phyloP scores from a whole-genome alignment of 2,888 invertebrate genomes.

The Lysandra coridon region DNA sequence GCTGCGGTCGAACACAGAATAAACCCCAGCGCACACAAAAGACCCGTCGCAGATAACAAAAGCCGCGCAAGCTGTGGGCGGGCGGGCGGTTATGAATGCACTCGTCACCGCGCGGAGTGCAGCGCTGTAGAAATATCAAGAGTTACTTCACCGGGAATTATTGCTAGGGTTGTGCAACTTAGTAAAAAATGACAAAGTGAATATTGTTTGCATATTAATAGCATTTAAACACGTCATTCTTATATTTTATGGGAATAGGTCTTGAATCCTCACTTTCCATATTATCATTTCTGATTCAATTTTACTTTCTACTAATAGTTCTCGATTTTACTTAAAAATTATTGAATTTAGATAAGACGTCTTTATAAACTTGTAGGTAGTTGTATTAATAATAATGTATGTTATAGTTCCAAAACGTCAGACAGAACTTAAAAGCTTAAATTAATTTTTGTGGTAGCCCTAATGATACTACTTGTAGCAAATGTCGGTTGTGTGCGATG shows the following conservation, averaged over 20 bases:
- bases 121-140: constrained; percentile 29
- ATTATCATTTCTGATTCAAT: too few species aligned
- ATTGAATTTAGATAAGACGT: too few species aligned
- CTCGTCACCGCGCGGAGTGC: constrained; percentile 26
- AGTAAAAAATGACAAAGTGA: neutral
- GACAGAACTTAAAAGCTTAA: neutral
- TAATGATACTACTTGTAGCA: constrained; percentile 26
- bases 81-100: constrained; percentile 28
- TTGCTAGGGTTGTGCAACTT: constrained; percentile 18
- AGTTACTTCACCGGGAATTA: constrained; percentile 31
- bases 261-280: too few species aligned
- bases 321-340: too few species aligned
- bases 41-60: constrained; percentile 22
- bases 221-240: too few species aligned
- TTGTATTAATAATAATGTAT: too few species aligned
- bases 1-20: neutral
- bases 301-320: too few species aligned
- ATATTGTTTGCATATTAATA: too few species aligned
- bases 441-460: neutral
- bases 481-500: constrained; percentile 27
- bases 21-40: constrained; percentile 5
- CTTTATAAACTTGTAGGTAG: too few species aligned
- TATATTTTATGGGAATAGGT: too few species aligned
- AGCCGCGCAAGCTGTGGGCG: constrained; percentile 24
- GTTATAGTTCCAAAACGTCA: neutral